Conservation (phyloP, 2,888 invertebrate species). For the Drosophila recens region DNA sequence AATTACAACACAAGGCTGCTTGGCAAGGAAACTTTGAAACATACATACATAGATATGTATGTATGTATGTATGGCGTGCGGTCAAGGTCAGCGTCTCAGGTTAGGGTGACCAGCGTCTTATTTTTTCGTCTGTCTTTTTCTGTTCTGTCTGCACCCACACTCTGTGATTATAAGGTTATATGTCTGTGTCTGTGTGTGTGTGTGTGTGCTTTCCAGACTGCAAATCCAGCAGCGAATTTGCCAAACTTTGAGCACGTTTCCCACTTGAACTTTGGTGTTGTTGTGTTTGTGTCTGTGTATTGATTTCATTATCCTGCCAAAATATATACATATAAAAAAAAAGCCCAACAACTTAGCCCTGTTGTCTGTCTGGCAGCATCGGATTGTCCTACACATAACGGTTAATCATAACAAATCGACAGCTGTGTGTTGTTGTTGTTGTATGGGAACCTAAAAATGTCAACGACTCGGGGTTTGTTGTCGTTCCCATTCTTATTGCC, state of each 20-base stretch:
- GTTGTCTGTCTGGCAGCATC: constrained; percentile 15
- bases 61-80: neutral
- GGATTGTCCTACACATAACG: constrained; percentile 42
- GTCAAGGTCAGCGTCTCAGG: constrained; percentile 54
- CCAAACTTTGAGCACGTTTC: constrained; percentile 24
- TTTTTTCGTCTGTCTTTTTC: constrained; percentile 6
- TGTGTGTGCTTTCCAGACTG: constrained; percentile 39
- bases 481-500: neutral
- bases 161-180: neutral
- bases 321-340: neutral
- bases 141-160: constrained; percentile 36
- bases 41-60: neutral
- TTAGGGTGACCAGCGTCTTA: constrained; percentile 22
- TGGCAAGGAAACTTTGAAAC: neutral
- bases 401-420: constrained; percentile 65
- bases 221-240: constrained; percentile 14
- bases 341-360: neutral
- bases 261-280: constrained; percentile 10
- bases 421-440: constrained; percentile 42
- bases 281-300: constrained; percentile 33
- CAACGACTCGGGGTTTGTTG: constrained; percentile 54
- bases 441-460: constrained; percentile 51
- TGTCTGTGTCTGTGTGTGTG: constrained; percentile 11
- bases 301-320: constrained; percentile 37
- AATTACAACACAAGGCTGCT: constrained; percentile 3